Evolutionary conservation across 2,888 invertebrate genomes (phyloP).

Genomic region (Augiades crinisus): DNA sequence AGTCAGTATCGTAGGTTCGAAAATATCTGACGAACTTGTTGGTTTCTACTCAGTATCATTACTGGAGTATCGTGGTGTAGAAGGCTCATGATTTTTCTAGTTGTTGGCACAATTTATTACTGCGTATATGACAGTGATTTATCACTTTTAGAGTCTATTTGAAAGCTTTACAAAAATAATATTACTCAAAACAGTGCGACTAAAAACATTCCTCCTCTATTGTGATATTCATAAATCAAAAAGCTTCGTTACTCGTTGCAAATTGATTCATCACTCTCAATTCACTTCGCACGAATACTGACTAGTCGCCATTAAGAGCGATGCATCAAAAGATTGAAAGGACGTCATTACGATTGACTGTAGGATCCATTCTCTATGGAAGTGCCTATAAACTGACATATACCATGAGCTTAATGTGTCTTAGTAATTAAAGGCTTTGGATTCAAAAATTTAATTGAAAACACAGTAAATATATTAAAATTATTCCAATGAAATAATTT

Average conservation of each 20-base stretch:
- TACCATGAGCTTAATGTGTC: background rate
- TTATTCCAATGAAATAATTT: too few species aligned
- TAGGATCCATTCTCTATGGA: constrained; percentile 1
- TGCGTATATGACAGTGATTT: background rate
- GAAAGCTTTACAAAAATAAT: background rate
- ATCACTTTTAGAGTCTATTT: background rate
- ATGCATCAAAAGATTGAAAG: constrained; percentile 4
- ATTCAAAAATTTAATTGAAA: too few species aligned
- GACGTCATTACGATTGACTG: constrained; percentile 8
- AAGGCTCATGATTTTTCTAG: too few species aligned
- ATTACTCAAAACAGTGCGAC: background rate
- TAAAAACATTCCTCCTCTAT: background rate
- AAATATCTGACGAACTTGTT: too few species aligned
- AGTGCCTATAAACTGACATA: background rate
- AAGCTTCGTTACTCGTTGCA: background rate
- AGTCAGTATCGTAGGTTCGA: too few species aligned
- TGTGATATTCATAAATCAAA: constrained; percentile 8
- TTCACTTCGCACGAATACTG: background rate
- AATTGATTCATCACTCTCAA: constrained; percentile 6
- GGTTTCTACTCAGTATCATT: too few species aligned
- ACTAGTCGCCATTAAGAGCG: constrained; percentile 16
- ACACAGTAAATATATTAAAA: too few species aligned
- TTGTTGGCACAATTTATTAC: too few species aligned
- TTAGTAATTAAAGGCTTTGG: background rate
- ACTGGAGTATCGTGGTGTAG: too few species aligned